Percentiles rank a stretch among this genome's conserved stretches.
Conservation (phyloP, 1,140 invertebrate genomes). For the Lepidurus packardi region DNA sequence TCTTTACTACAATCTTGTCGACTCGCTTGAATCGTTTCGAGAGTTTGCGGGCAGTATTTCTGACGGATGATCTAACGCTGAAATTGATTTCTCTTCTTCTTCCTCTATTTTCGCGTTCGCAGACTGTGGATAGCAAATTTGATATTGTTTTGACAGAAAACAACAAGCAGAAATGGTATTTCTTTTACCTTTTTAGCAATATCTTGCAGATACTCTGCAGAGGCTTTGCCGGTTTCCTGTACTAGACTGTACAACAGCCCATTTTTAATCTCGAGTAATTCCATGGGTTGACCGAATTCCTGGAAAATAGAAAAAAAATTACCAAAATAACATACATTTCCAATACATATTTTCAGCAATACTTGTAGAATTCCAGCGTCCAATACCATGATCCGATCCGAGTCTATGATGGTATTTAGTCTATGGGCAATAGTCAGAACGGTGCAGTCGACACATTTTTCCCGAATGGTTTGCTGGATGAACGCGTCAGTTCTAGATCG, state of each 20-base stretch:
- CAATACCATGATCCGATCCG: slow-evolving; percentile 69
- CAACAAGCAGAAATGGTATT: background rate
- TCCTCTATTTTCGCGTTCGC: background rate
- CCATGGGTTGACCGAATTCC: slow-evolving; percentile 45
- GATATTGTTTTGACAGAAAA: too few relatives aligned
- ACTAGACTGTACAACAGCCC: slow-evolving; percentile 38
- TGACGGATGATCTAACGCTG: background rate
- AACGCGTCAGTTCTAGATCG: slow-evolving; percentile 55
- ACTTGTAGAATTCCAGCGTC: slow-evolving; percentile 51
- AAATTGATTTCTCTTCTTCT: background rate
- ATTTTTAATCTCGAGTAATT: slow-evolving; percentile 41
- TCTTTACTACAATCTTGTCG: background rate
- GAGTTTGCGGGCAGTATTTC: background rate
- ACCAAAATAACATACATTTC: too few relatives aligned
- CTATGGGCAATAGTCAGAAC: slow-evolving; percentile 81
- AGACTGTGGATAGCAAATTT: background rate
- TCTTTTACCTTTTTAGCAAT: slow-evolving; percentile 17
- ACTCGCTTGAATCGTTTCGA: background rate
- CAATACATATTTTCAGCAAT: background rate
- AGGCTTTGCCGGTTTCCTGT: slow-evolving; percentile 27
- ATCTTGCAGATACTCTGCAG: background rate
- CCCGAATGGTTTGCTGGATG: slow-evolving; percentile 65
- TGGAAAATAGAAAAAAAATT: slow-evolving; percentile 22
- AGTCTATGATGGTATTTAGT: slow-evolving; percentile 62
- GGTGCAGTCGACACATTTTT: slow-evolving; percentile 66